Percentiles rank a stretch among this genome's conserved stretches.
phyloP scores from a whole-genome alignment of 1,140 invertebrate species.

The Glossosoma conforme region DNA sequence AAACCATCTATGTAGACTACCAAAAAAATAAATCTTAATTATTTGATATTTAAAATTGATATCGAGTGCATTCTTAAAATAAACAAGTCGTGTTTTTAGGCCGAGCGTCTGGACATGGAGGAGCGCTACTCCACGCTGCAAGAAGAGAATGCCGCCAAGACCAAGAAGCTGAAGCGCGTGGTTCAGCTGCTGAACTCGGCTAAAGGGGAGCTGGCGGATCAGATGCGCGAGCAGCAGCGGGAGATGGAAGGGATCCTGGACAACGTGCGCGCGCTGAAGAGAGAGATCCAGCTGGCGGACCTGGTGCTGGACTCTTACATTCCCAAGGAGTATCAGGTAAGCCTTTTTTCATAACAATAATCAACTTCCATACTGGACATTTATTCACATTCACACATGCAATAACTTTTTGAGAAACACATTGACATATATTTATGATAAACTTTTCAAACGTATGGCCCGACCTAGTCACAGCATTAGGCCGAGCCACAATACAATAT shows the following conservation, averaged over 20 bases:
- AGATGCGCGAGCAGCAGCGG: slow-evolving; percentile 89
- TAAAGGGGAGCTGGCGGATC: slow-evolving; percentile 82
- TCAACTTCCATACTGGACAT: slow-evolving; percentile 22
- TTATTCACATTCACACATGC: no score
- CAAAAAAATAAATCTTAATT: no score
- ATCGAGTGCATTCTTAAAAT: no score
- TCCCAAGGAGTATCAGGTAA: slow-evolving; percentile 80
- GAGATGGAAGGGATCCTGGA: slow-evolving; percentile 96
- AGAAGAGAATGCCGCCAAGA: slow-evolving; percentile 89
- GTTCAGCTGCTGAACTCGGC: slow-evolving; percentile 74
- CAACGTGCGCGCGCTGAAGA: slow-evolving; percentile 79
- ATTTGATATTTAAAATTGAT: no score
- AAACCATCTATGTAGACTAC: no score
- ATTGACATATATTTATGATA: no score
- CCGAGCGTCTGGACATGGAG: slow-evolving; percentile 91
- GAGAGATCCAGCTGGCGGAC: slow-evolving; percentile 89
- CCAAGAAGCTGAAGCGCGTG: slow-evolving; percentile 89
- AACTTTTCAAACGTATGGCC: no score
- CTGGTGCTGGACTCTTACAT: slow-evolving; percentile 84
- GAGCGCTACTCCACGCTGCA: slow-evolving; percentile 92
- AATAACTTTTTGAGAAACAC: no score
- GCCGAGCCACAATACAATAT: no score
- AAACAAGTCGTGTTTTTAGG: slow-evolving; percentile 47
- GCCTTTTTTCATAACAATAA: slow-evolving; percentile 10
- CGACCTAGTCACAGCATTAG: no score